Evolutionary conservation across 2,888 invertebrate species (phyloP).

Genomic region (Dusona sp.): DNA sequence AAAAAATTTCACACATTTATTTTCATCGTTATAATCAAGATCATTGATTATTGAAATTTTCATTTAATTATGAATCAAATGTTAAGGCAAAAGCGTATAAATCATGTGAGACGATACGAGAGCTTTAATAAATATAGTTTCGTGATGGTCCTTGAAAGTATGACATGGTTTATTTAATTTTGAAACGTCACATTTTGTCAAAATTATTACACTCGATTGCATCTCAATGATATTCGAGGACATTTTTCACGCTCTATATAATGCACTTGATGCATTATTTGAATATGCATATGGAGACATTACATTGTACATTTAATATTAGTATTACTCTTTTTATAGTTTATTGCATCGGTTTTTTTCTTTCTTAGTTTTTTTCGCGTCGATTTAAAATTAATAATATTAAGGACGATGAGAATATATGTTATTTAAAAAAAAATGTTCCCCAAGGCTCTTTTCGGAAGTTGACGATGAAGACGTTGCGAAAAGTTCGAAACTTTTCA

Average conservation of each 20-base stretch:
- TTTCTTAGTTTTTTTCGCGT: background rate
- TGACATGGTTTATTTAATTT: slow-evolving; percentile 8
- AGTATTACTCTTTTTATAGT: background rate
- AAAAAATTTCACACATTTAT: too few species aligned
- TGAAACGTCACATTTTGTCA: slow-evolving; percentile 24
- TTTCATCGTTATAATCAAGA: too few species aligned
- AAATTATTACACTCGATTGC: slow-evolving; percentile 18
- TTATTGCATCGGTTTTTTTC: background rate
- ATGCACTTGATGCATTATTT: background rate
- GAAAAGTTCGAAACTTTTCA: too few species aligned
- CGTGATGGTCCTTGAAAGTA: background rate
- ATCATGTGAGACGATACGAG: background rate
- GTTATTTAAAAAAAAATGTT: background rate
- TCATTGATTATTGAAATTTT: background rate
- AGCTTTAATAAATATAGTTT: too few species aligned
- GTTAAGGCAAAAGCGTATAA: background rate
- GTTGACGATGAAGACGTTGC: background rate
- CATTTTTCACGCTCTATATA: slow-evolving; percentile 31
- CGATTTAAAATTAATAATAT: background rate
- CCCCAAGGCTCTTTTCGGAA: background rate
- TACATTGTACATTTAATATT: background rate
- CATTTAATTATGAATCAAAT: too few species aligned
- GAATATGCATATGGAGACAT: slow-evolving; percentile 1
- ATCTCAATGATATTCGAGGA: slow-evolving; percentile 14
- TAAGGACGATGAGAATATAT: background rate